phyloP scores from a whole-genome alignment of 1,140 invertebrate genomes.

The Philotrypesis tridentata region DNA sequence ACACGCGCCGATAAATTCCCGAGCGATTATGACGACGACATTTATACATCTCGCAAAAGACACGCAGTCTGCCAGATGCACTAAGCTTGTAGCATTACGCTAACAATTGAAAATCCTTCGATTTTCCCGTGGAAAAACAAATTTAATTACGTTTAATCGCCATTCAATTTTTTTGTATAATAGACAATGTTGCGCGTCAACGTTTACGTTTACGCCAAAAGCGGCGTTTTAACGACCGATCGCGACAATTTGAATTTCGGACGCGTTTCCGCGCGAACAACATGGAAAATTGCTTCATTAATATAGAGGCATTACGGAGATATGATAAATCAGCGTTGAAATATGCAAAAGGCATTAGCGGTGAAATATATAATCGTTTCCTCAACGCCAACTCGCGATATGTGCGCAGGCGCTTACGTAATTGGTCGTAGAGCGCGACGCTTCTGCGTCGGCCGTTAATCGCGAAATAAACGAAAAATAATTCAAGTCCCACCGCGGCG shows the following conservation, averaged over 20 bases:
- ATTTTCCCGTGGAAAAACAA: no score
- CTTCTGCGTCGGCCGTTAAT: background rate
- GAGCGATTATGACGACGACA: background rate
- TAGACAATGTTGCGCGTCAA: no score
- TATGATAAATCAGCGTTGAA: constrained; percentile 14
- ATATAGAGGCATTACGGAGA: background rate
- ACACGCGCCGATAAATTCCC: background rate
- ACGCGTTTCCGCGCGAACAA: background rate
- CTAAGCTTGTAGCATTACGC: no score
- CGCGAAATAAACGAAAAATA: background rate
- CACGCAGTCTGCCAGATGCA: background rate
- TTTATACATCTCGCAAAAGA: background rate
- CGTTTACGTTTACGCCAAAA: constrained; percentile 7
- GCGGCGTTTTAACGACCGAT: background rate
- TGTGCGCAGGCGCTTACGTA: background rate
- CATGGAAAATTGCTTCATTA: background rate
- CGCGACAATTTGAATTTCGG: constrained; percentile 3
- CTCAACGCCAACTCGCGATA: constrained; percentile 11
- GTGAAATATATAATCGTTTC: background rate
- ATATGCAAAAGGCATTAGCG: constrained; percentile 9
- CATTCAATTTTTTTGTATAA: no score
- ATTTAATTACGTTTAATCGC: no score
- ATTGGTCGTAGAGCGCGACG: background rate
- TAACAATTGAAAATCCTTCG: no score
- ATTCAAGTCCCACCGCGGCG: no score